phyloP scores from a whole-genome alignment of 2,113 vertebrate species.

The Misgurnus anguillicaudatus region DNA sequence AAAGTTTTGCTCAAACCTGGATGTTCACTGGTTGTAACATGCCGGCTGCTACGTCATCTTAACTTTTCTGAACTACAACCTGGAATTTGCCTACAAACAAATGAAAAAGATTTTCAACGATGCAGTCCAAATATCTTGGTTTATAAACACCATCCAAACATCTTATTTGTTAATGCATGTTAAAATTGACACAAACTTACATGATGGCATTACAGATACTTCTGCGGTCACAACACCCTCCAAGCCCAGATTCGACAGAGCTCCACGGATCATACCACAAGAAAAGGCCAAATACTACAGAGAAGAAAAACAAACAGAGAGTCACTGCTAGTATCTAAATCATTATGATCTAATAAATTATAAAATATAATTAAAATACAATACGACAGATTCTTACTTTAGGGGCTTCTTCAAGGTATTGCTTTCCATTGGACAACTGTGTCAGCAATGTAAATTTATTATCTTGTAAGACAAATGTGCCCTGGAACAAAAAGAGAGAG shows the following conservation, averaged over 20 bases:
- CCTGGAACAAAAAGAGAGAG: slow-evolving; percentile 63
- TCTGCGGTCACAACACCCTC: slow-evolving; percentile 82
- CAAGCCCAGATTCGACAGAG: slow-evolving; percentile 80
- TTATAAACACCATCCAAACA: neutral
- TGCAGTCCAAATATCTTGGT: neutral
- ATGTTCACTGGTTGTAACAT: too few relatives aligned
- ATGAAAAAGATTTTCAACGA: slow-evolving; percentile 1
- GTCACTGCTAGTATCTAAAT: neutral
- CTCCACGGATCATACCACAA: slow-evolving; percentile 82
- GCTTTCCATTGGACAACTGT: slow-evolving; percentile 77
- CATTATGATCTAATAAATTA: too few relatives aligned
- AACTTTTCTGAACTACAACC: slow-evolving; percentile 77
- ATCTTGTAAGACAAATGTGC: slow-evolving; percentile 85
- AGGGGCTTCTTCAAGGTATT: slow-evolving; percentile 84
- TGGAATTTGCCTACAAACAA: slow-evolving; percentile 81
- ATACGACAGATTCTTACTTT: slow-evolving; percentile 69
- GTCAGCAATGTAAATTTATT: slow-evolving; percentile 79
- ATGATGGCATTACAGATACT: slow-evolving; percentile 79
- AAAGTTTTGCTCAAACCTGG: slow-evolving; percentile 11
- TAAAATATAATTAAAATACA: neutral
- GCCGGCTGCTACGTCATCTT: neutral
- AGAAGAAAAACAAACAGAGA: neutral
- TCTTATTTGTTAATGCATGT: too few relatives aligned
- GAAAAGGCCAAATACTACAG: slow-evolving; percentile 83
- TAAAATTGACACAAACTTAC: slow-evolving; percentile 70